These are phyloP conservation scores for Lepidochrysops patricia DNA, from an alignment of 2,888 invertebrate species.

Conservation along the genomic window DNA sequence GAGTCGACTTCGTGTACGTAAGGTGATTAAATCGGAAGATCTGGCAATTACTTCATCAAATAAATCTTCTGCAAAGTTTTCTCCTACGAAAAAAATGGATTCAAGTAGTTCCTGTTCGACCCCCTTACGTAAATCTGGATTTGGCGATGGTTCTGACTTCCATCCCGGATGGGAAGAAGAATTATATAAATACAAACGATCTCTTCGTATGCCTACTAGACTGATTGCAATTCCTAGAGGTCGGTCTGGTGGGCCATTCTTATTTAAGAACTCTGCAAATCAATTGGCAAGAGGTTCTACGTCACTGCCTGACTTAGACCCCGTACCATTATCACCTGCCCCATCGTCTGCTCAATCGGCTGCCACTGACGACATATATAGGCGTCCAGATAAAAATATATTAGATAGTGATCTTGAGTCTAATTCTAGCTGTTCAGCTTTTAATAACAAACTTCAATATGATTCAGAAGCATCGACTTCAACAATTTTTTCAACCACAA, in stretches of 20 bases:
- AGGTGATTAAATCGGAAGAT: constrained; percentile 65
- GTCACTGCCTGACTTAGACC: constrained; percentile 85
- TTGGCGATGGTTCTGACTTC: constrained; percentile 82
- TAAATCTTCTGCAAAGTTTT: constrained; percentile 50
- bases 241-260: constrained; percentile 70
- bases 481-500: constrained; percentile 77
- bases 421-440: constrained; percentile 77
- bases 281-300: constrained; percentile 79
- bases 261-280: constrained; percentile 43
- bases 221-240: constrained; percentile 85
- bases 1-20: constrained; percentile 59
- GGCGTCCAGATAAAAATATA: constrained; percentile 60
- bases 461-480: constrained; percentile 81
- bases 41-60: constrained; percentile 33
- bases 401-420: constrained; percentile 80
- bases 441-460: constrained; percentile 68
- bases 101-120: constrained; percentile 47
- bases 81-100: constrained; percentile 50
- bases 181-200: constrained; percentile 86
- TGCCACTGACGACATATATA: constrained; percentile 73
- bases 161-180: constrained; percentile 89
- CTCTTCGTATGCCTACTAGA: constrained; percentile 85
- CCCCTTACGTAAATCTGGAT: constrained; percentile 71
- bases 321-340: constrained; percentile 81
- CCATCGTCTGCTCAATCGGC: constrained; percentile 76